phyloP scores from a whole-genome alignment of 2,888 invertebrate genomes.

The Tridacna crocea region DNA sequence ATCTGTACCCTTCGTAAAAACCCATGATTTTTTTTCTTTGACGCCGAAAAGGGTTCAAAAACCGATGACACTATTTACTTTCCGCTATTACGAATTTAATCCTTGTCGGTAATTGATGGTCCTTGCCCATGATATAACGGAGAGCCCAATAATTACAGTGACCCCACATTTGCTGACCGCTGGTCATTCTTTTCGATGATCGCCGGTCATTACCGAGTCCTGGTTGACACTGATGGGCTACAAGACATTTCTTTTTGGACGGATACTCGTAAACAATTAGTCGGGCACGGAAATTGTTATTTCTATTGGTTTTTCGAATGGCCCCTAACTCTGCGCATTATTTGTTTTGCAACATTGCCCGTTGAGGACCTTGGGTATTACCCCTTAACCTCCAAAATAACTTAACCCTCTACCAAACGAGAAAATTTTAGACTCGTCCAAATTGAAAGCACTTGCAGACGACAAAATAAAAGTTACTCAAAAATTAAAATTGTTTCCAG shows the following conservation, averaged over 20 bases:
- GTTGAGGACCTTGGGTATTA: background rate
- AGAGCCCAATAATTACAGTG: constrained; percentile 38
- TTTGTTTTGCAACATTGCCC: constrained; percentile 29
- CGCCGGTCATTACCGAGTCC: constrained; percentile 15
- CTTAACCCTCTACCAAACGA: too few relatives aligned
- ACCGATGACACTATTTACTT: constrained; percentile 28
- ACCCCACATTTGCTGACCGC: constrained; percentile 26
- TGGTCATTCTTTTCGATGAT: constrained; percentile 42
- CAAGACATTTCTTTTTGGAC: constrained; percentile 10
- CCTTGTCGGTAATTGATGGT: constrained; percentile 35
- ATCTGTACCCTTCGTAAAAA: too few relatives aligned
- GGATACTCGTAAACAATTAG: constrained; percentile 23
- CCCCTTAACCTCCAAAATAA: too few relatives aligned
- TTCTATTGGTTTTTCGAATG: constrained; percentile 17
- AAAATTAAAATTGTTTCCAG: too few relatives aligned
- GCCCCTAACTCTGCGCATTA: constrained; percentile 17
- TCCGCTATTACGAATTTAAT: constrained; percentile 24
- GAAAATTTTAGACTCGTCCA: too few relatives aligned
- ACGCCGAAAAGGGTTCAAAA: background rate
- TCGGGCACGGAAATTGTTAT: background rate
- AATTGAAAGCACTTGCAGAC: too few relatives aligned
- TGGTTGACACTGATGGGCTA: constrained; percentile 22
- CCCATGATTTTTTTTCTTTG: background rate
- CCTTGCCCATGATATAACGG: constrained; percentile 51
- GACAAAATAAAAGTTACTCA: too few relatives aligned